phyloP scores from a whole-genome alignment of 2,888 invertebrate genomes.

The Tipula unca region DNA sequence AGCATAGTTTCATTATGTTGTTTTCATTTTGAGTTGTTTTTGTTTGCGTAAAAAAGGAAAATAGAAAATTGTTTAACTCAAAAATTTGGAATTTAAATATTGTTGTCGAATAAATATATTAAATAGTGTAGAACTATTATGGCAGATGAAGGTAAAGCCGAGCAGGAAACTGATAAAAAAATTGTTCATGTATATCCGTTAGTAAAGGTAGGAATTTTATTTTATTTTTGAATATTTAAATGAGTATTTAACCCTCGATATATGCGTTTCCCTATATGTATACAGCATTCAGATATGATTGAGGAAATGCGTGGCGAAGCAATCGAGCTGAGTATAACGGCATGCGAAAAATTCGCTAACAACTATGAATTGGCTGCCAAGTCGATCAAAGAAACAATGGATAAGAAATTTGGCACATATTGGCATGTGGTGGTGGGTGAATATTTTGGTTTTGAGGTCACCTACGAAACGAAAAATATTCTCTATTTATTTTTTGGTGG shows the following conservation, averaged over 20 bases:
- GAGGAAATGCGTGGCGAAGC: constrained; percentile 89
- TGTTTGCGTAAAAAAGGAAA: not conserved
- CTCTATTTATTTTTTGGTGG: constrained; percentile 88
- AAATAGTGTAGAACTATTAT: constrained; percentile 26
- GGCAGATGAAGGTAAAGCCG: constrained; percentile 38
- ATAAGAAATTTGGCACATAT: constrained; percentile 89
- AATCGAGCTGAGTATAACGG: constrained; percentile 83
- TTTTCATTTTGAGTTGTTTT: not conserved
- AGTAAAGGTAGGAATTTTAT: constrained; percentile 58
- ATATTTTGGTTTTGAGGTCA: constrained; percentile 88
- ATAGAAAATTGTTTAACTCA: not conserved
- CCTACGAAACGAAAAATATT: constrained; percentile 80
- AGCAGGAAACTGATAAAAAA: constrained; percentile 48
- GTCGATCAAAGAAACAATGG: constrained; percentile 90
- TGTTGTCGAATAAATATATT: not conserved
- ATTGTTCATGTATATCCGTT: constrained; percentile 73
- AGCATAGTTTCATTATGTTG: not conserved
- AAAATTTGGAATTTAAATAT: not conserved
- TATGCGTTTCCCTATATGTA: not conserved
- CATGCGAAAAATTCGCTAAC: constrained; percentile 80
- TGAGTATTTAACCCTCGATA: not conserved
- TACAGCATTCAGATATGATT: constrained; percentile 81
- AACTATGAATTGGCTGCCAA: constrained; percentile 88
- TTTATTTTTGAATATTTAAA: constrained; percentile 22
- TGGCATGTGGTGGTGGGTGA: constrained; percentile 96